Evolutionary conservation across 2,797 vertebrate species (phyloP).

Genomic region (Brachymystax lenok): DNA sequence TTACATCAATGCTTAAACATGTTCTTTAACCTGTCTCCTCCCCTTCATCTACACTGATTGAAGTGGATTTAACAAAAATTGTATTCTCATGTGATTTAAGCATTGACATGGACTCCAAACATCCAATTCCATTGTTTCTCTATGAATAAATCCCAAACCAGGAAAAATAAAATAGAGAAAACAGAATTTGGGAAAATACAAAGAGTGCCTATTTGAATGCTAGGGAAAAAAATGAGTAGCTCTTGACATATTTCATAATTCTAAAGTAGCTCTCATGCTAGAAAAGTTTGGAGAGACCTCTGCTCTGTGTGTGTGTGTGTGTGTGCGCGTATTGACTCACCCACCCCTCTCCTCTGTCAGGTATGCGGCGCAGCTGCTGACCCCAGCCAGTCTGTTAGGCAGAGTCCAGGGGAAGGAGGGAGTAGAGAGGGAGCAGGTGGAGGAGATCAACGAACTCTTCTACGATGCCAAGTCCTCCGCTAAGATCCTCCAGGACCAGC

Average conservation of each 20-base stretch:
- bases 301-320: not conserved
- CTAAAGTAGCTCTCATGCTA: slow-evolving; percentile 89
- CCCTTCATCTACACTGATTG: too few relatives aligned
- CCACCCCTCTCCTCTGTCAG: slow-evolving; percentile 61
- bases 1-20: too few relatives aligned
- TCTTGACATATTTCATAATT: slow-evolving; percentile 79
- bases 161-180: too few relatives aligned
- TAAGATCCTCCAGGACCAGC: slow-evolving; percentile 96
- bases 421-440: slow-evolving; percentile 94
- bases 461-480: slow-evolving; percentile 98
- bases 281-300: slow-evolving; percentile 55
- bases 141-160: too few relatives aligned
- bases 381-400: slow-evolving; percentile 90
- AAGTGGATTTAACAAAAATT: too few relatives aligned
- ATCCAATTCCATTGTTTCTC: too few relatives aligned
- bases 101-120: too few relatives aligned
- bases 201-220: too few relatives aligned
- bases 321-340: not conserved
- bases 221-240: too few relatives aligned
- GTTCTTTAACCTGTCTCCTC: too few relatives aligned
- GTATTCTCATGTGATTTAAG: too few relatives aligned
- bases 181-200: too few relatives aligned
- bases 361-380: slow-evolving; percentile 94
- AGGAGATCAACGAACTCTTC: slow-evolving; percentile 98
- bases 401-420: slow-evolving; percentile 95